These are phyloP conservation scores for Pelodytes ibericus DNA, from an alignment of 2,797 vertebrate genomes.

Conservation along the genomic window DNA sequence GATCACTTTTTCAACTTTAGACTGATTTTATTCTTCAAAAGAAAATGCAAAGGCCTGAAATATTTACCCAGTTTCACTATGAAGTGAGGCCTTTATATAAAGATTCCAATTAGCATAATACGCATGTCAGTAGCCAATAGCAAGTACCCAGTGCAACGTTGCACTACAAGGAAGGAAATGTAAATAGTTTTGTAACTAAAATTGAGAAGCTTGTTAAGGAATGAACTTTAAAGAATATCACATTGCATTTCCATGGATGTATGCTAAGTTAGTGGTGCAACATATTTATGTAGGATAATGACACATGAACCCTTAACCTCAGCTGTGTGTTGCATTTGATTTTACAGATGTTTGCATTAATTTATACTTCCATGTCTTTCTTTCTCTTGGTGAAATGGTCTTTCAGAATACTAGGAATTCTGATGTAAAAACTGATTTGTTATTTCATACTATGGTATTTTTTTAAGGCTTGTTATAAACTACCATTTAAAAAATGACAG, in stretches of 20 bases:
- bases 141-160: neutral
- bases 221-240: neutral
- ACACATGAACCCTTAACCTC: neutral
- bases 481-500: too few relatives aligned
- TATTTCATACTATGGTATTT: too few relatives aligned
- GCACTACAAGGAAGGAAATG: slow-evolving; percentile 4
- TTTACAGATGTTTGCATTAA: neutral
- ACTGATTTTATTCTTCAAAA: neutral
- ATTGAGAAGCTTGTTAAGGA: too few relatives aligned
- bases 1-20: neutral
- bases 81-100: slow-evolving; percentile 5
- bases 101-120: neutral
- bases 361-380: neutral
- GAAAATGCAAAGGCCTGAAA: neutral
- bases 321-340: neutral
- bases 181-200: neutral
- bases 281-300: slow-evolving; percentile 15
- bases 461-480: too few relatives aligned
- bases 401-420: too few relatives aligned
- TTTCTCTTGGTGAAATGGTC: too few relatives aligned
- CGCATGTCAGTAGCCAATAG: neutral
- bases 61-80: neutral
- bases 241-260: slow-evolving; percentile 3
- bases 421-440: too few relatives aligned
- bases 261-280: neutral